Base-by-base conservation (phyloP, 2,888 invertebrate genomes). In the Andrena haemorrhoa region DNA sequence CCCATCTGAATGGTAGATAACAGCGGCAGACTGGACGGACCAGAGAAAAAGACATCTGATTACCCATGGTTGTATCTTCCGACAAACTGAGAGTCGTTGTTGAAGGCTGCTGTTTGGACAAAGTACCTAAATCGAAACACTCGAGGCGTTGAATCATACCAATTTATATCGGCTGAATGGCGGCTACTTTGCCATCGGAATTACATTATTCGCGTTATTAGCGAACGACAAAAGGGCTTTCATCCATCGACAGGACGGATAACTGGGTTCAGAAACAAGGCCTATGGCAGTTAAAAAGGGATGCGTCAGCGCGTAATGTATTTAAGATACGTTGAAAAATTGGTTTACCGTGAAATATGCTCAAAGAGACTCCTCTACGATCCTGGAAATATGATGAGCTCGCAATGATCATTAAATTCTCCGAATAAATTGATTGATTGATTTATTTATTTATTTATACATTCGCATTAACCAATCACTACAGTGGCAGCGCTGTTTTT, bases 211-310 rank as follows among this genome's bases (percentile, higher is more conserved):
- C 31, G n/a, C 12, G 56, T 51, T 71, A 53, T 66, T 66, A 23
- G 56, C 29, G 58, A 60, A 33, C 35, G 61, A 72, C 63, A 78
- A 84, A 56, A 86, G 35, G 35, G 53, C 26, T 76, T 75, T 75
- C 64, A 71, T 84, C 53, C 49, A 74, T 75, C 51, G 60, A 47
- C 29, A 41, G 47, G 29, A n/a, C 47, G 23, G n/a, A 33, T 79
- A 84, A 86, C 33, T 68, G 60, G 20, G 66, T 84, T 78, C 16
- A 68, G 29, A 41, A 63, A 79, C 74, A 81, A 71, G 41, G 68
- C 51, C 35, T 4, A n/a, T 4, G 33, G 29, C 61, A 79, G 80
- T 76, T 64, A 78, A 70, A 70, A 61, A 56, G 35, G n/a, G 56
- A 49, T 7, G 47, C 7, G 4, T n/a, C 23, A 20, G 16, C 26